Evolutionary conservation across 1,140 invertebrate species (phyloP), one percentile per base, ranked within the genome.

Genomic region (Drosophila murphyi): DNA sequence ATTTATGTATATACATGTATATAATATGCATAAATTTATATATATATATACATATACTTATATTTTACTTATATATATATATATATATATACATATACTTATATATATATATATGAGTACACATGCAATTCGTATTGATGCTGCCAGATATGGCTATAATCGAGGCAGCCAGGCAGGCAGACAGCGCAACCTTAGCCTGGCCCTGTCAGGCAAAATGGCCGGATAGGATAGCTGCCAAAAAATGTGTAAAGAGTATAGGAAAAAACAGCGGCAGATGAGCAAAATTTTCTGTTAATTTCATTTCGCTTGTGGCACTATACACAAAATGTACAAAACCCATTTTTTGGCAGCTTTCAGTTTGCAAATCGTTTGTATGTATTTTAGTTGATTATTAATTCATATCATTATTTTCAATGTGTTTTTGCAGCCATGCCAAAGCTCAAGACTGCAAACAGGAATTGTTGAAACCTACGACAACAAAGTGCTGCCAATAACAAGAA

Each of bases 361-460:
- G 61, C 59, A 57, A 72, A 79, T 65, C 55, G 68, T 72, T 76
- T 76, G 12, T 43, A 28, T 55, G 28, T 37, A 2, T 28, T 37
- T 57, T 4, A 37, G 8, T n/a, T 2, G n/a, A 10, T 64, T 50
- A 71, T 52, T 71, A 69, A 69, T 61, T 69, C 35, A 31, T n/a
- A 10, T 5, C 6, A 56, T 80, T 82, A 32, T 50, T 50, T 72
- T 59, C 12, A 50, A 45, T 60, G 62, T 60, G 4, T 64, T 62
- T 62, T 72, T 88, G 55, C 75, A 88, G 85, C 71, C 68, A 83
- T 74, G 78, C 67, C 85, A 80, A 88, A 72, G 64, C 68, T 73
- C 63, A 87, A 88, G 83, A 88, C 85, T 88, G 85, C 63, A 74
- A 83, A 71, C 63, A 83, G 80, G 85, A 88, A 88, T 88, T 88